Conservation (phyloP, 1,140 invertebrate genomes). For the Gryllus bimaculatus region DNA sequence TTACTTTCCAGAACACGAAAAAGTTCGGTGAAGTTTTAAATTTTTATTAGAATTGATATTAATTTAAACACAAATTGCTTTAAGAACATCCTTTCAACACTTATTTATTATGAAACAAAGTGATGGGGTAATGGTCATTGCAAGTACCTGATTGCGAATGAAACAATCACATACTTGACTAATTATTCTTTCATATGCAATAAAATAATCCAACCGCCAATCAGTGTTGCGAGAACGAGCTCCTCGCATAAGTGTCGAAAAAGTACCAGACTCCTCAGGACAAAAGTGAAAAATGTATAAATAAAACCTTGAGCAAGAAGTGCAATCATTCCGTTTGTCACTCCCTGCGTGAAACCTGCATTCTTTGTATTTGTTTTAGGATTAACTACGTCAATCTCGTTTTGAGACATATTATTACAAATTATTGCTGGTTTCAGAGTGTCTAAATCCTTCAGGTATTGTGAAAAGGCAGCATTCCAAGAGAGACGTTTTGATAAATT, state of each 20-base stretch:
- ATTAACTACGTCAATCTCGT: slow-evolving; percentile 91
- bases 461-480: slow-evolving; percentile 80
- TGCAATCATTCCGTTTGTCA: slow-evolving; percentile 80
- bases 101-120: slow-evolving; percentile 47
- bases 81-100: no score
- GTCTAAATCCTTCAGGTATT: slow-evolving; percentile 71
- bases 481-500: slow-evolving; percentile 78
- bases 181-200: slow-evolving; percentile 71
- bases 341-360: slow-evolving; percentile 92
- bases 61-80: no score
- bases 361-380: slow-evolving; percentile 88
- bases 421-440: slow-evolving; percentile 87
- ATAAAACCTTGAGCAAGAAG: slow-evolving; percentile 71
- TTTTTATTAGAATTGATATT: no score
- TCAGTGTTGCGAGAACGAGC: slow-evolving; percentile 82
- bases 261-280: slow-evolving; percentile 74
- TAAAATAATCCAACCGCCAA: slow-evolving; percentile 93
- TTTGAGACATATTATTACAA: slow-evolving; percentile 91
- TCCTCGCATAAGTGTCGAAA: slow-evolving; percentile 87
- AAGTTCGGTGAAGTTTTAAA: no score
- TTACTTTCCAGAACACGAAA: no score
- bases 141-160: slow-evolving; percentile 60
- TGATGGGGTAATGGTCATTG: slow-evolving; percentile 83
- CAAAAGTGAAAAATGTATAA: slow-evolving; percentile 80
- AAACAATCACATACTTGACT: slow-evolving; percentile 70